Percentiles rank a stretch among this genome's conserved stretches.
These are phyloP conservation scores for Drosophila sordidapex DNA, from an alignment of 2,888 invertebrate genomes.

Conservation along the genomic window DNA sequence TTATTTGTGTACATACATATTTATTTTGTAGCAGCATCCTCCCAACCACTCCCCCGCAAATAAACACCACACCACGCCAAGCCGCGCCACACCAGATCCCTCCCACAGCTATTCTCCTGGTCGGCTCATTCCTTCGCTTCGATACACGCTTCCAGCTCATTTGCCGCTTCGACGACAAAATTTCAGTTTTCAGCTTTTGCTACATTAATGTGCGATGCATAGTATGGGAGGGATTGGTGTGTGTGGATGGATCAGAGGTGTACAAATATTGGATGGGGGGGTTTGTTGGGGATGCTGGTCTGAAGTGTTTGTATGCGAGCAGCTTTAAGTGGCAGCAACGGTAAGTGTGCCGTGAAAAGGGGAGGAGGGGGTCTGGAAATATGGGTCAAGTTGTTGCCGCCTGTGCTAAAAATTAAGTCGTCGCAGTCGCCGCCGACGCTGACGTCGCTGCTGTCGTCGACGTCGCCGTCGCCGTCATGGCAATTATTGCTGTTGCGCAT, in stretches of 20 bases:
- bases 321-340: conserved; percentile 70
- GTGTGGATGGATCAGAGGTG: conserved; percentile 34
- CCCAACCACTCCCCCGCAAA: conserved; percentile 1
- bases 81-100: neutral
- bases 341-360: conserved; percentile 32
- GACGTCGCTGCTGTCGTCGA: conserved; percentile 20
- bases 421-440: conserved; percentile 30
- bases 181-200: conserved; percentile 68
- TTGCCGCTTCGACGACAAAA: conserved; percentile 79
- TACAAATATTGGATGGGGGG: conserved; percentile 38
- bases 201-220: conserved; percentile 61
- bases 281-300: neutral
- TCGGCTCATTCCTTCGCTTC: conserved; percentile 35
- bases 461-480: conserved; percentile 57
- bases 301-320: conserved; percentile 61
- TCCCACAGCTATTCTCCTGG: neutral
- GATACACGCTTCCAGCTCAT: conserved; percentile 75
- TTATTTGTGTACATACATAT: conserved; percentile 71
- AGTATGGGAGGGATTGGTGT: neutral
- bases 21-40: conserved; percentile 66
- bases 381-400: conserved; percentile 80
- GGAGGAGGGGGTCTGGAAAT: conserved; percentile 56
- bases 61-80: neutral
- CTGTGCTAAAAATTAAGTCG: conserved; percentile 78
- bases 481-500: conserved; percentile 78